Conservation (phyloP, 2,888 invertebrate species). For the Quadriops clusia region DNA sequence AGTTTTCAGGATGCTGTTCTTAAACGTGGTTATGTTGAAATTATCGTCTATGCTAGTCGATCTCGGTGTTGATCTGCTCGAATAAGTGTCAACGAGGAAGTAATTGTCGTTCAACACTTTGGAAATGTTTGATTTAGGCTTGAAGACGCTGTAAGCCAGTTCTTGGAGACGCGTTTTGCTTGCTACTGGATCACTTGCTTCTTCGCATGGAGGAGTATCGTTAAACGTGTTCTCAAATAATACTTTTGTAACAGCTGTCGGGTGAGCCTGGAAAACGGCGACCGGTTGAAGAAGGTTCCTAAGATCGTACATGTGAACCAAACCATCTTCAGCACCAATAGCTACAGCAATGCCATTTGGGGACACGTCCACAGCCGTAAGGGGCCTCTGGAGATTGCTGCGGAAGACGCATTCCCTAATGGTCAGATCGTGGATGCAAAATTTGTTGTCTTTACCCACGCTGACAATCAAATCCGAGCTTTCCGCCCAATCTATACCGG, state of each 20-base stretch:
- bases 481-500: constrained; percentile 21
- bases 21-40: constrained; percentile 8
- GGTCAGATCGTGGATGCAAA: constrained; percentile 24
- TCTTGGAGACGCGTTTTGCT: too few species aligned
- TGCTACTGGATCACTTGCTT: too few species aligned
- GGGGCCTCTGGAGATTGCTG: constrained; percentile 23
- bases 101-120: constrained; percentile 1
- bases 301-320: constrained; percentile 27
- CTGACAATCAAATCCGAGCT: constrained; percentile 23
- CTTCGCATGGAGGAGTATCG: constrained; percentile 1
- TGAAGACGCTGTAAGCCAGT: constrained; percentile 6
- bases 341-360: constrained; percentile 23
- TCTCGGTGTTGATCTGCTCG: constrained; percentile 10
- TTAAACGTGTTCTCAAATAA: constrained; percentile 7
- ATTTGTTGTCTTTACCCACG: constrained; percentile 26
- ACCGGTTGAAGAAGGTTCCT: constrained; percentile 24
- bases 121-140: too few species aligned
- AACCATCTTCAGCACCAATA: constrained; percentile 26
- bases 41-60: constrained; percentile 7
- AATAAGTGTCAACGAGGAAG: constrained; percentile 5
- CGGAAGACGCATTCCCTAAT: constrained; percentile 23
- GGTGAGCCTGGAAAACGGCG: constrained; percentile 19
- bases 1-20: constrained; percentile 10
- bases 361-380: constrained; percentile 26
- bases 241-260: constrained; percentile 12